phyloP scores from a whole-genome alignment of 2,797 vertebrate species.

The Thripadectes ignobilis region DNA sequence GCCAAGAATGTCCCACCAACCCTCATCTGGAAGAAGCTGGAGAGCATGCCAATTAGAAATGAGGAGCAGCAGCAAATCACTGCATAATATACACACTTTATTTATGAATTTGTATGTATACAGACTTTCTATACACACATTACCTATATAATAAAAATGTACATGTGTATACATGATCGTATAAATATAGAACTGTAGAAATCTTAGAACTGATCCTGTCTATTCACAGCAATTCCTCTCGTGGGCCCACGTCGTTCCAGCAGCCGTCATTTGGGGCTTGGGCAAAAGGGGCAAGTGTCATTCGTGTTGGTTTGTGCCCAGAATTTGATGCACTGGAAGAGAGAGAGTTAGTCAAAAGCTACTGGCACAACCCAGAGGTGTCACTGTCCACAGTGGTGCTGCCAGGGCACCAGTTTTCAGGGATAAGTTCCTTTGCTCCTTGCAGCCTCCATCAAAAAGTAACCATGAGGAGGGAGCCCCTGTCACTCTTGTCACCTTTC shows the following conservation, averaged over 20 bases:
- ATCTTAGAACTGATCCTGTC: conserved; percentile 69
- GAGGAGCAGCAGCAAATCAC: conserved; percentile 41
- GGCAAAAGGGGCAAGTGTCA: conserved; percentile 92
- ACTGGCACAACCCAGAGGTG: not conserved
- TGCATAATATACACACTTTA: conserved; percentile 84
- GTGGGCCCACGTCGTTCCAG: not conserved
- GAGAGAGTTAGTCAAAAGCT: conserved; percentile 45
- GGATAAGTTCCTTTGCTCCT: not conserved
- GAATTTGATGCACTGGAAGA: conserved; percentile 87
- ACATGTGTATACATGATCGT: conserved; percentile 80
- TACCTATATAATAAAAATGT: conserved; percentile 83
- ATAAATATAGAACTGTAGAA: conserved; percentile 83
- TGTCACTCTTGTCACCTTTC: not conserved
- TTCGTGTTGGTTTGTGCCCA: conserved; percentile 91
- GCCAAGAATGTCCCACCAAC: fast-evolving
- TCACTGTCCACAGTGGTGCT: not conserved
- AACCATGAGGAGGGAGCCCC: not conserved
- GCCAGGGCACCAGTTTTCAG: not conserved
- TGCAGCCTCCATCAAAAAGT: not conserved
- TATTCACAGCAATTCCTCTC: conserved; percentile 73
- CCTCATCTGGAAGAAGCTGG: not conserved
- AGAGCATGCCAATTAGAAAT: not conserved
- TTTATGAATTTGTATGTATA: conserved; percentile 77
- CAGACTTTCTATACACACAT: conserved; percentile 83
- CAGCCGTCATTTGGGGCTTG: conserved; percentile 76